A percentile compares a stretch with the other conserved stretches of the same genome.
Evolutionary conservation across 2,888 invertebrate species (phyloP).

Genomic region (Mesoligia furuncula): DNA sequence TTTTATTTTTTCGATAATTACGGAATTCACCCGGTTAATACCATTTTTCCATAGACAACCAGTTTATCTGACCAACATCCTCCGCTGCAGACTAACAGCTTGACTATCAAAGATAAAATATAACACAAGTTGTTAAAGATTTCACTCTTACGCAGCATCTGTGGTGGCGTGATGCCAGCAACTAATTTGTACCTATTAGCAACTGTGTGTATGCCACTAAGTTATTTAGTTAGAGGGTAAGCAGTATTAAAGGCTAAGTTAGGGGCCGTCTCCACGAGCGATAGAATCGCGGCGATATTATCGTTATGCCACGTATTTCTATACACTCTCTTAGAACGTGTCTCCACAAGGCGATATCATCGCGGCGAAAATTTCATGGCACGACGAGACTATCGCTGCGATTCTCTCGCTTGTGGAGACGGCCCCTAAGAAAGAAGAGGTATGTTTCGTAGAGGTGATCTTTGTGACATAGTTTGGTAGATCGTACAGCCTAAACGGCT

Average conservation of each 20-base stretch:
- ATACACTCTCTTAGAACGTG: no score
- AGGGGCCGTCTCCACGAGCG: no score
- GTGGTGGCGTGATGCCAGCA: slow-evolving; percentile 47
- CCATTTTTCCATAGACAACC: not conserved
- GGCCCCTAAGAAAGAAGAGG: no score
- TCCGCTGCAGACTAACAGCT: not conserved
- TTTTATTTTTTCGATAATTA: no score
- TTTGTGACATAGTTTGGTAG: not conserved
- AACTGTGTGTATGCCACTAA: slow-evolving; percentile 24
- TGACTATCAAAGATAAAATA: not conserved
- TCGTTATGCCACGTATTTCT: no score
- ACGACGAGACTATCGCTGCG: no score
- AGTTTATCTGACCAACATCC: not conserved
- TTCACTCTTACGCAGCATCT: slow-evolving; percentile 50
- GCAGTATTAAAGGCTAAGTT: not conserved
- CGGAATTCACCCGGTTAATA: not conserved
- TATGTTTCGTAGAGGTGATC: not conserved
- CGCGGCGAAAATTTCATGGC: no score
- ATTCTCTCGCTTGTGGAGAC: no score
- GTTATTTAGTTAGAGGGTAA: slow-evolving; percentile 28
- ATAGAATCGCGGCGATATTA: no score
- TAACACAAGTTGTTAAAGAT: slow-evolving; percentile 30
- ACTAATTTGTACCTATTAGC: slow-evolving; percentile 55
- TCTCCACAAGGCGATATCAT: no score
- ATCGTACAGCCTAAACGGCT: not conserved